Evolutionary conservation across 2,888 invertebrate genomes (phyloP).

Genomic region (Pammene fasciana): DNA sequence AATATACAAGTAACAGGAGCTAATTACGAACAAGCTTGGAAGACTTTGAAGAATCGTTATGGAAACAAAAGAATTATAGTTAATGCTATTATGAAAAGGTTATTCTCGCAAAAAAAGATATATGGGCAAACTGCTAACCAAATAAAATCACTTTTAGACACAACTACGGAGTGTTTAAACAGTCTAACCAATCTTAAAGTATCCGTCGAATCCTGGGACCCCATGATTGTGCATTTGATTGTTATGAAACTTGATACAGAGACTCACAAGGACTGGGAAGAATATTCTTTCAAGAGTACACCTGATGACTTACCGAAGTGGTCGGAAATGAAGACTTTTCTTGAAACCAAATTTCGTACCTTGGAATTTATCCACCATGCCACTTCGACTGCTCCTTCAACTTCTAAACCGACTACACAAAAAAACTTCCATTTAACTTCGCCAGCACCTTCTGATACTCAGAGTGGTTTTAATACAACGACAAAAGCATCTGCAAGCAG

Average conservation of each 20-base stretch:
- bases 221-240: not conserved
- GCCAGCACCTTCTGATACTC: not conserved
- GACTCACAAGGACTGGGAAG: conserved; percentile 17
- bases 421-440: conserved; percentile 36
- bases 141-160: conserved; percentile 47
- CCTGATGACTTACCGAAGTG: conserved; percentile 41
- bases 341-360: conserved; percentile 43
- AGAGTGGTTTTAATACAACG: too few relatives aligned
- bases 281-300: not conserved
- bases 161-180: conserved; percentile 43
- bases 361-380: conserved; percentile 17
- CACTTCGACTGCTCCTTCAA: not conserved
- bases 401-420: conserved; percentile 9
- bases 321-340: conserved; percentile 37
- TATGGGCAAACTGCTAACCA: conserved; percentile 37
- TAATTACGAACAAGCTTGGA: not conserved
- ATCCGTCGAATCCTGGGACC: not conserved
- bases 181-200: not conserved
- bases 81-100: conserved; percentile 43
- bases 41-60: conserved; percentile 40
- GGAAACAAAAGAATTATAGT: conserved; percentile 45
- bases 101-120: conserved; percentile 45
- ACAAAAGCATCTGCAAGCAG: not conserved
- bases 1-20: not conserved
- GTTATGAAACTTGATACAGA: conserved; percentile 5